These are phyloP conservation scores for Priapulus caudatus DNA, from an alignment of 2,888 invertebrate genomes.

Conservation along the genomic window DNA sequence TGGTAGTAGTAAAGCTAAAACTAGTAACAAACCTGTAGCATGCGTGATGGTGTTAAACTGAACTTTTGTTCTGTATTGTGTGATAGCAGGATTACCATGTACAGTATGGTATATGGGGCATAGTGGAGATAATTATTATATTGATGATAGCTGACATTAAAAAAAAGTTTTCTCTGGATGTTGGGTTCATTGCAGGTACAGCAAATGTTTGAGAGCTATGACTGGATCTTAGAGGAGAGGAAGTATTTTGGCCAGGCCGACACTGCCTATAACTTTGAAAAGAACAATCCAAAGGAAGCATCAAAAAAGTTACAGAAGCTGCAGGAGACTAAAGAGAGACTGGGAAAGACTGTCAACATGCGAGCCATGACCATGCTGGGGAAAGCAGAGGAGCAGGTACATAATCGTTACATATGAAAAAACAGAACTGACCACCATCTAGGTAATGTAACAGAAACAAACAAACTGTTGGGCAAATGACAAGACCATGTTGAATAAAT, in stretches of 20 bases:
- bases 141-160: too few relatives aligned
- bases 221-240: constrained; percentile 66
- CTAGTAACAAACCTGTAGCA: too few relatives aligned
- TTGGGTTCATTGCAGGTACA: constrained; percentile 25
- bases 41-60: too few relatives aligned
- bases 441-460: too few relatives aligned
- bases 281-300: constrained; percentile 47
- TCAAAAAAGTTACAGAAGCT: constrained; percentile 46
- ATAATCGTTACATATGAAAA: constrained; percentile 10
- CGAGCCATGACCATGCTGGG: constrained; percentile 73
- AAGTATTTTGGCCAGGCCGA: constrained; percentile 55
- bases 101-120: too few relatives aligned
- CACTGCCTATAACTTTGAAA: constrained; percentile 43
- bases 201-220: constrained; percentile 41
- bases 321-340: constrained; percentile 50
- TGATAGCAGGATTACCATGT: too few relatives aligned
- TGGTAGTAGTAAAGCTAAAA: too few relatives aligned
- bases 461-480: too few relatives aligned
- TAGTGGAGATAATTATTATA: too few relatives aligned
- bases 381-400: constrained; percentile 69
- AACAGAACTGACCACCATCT: background rate
- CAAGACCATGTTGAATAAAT: too few relatives aligned
- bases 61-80: too few relatives aligned
- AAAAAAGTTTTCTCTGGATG: too few relatives aligned
- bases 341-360: constrained; percentile 61